Base-by-base conservation (phyloP, 2,113 vertebrate species). In the Gymnorhina tibicen region DNA sequence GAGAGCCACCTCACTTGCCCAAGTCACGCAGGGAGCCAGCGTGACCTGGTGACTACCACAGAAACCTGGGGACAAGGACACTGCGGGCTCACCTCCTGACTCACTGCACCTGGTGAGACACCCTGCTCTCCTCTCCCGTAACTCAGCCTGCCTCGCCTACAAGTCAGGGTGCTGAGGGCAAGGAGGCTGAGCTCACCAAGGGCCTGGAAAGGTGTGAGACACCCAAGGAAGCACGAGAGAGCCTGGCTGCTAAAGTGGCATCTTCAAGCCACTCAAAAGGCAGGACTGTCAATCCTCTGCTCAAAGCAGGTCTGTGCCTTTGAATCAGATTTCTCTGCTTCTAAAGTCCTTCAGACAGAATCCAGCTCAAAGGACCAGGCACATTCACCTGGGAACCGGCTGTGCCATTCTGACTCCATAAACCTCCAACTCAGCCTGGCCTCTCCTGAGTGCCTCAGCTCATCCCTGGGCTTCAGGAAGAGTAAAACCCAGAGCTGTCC, bases 1-100 rank as follows among this genome's bases (percentile, higher is more conserved):
- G 16, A 66, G 72, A 87, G 35, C 53, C 55, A 14, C 37, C 77
- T 21, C n/a, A 19, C 35, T 9, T n/a, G 46, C 35, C 70, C 8
- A 15, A 41, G 37, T 20, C 64, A 39, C 2, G 1, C 12, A 27
- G 19, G 16, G 2, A 32, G n/a, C 0, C 3, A 74, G 83, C 47
- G 9, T 3, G 60, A 56, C 16, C 9, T 13, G 3, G 58, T 19
- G 81, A 52, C 49, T 46, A 35, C n/a, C 37, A 35, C n/a, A 58
- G 46, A 85, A 68, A 68, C 59, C 33, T 5, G 2, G 85, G 59
- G 47, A 53, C 17, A n/a, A 59, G 62, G 37, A 28, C 80, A 42
- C 16, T 4, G 15, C 55, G 9, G 62, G 33, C 66, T 87, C 28
- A 11, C 20, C 79, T 69, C 75, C 94, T 59, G 92, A 85, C 64